Conservation (phyloP, 1,140 invertebrate genomes). For the Dysdera silvatica region DNA sequence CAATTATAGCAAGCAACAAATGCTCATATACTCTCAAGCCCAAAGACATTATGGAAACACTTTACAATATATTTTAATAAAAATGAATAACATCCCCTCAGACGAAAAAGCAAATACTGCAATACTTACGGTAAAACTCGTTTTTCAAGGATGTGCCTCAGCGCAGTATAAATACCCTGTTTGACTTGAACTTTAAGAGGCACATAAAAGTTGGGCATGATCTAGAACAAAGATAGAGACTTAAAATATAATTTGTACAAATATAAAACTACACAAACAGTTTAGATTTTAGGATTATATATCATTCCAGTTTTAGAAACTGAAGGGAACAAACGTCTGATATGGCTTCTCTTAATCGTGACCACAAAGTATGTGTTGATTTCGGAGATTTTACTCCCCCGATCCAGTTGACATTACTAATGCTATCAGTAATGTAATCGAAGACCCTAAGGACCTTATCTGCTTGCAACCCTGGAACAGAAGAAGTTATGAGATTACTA, state of each 20-base stretch:
- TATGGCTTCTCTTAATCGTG: too few species aligned
- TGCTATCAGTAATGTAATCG: too few species aligned
- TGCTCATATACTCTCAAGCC: background rate
- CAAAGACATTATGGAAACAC: background rate
- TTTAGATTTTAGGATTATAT: too few species aligned
- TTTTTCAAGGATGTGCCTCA: slow-evolving; percentile 88
- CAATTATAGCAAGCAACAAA: background rate
- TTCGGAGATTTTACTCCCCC: too few species aligned
- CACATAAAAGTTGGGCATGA: slow-evolving; percentile 88
- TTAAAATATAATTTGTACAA: slow-evolving; percentile 14
- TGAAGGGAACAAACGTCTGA: too few species aligned
- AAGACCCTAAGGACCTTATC: too few species aligned
- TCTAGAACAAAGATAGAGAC: slow-evolving; percentile 49
- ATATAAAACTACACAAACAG: slow-evolving; percentile 8
- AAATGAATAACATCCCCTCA: background rate
- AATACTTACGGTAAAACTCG: slow-evolving; percentile 62
- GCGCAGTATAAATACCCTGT: slow-evolving; percentile 82
- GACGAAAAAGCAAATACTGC: background rate
- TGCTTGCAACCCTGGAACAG: too few species aligned
- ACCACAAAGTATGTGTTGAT: too few species aligned
- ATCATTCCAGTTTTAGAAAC: too few species aligned
- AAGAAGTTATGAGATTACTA: too few species aligned
- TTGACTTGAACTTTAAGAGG: slow-evolving; percentile 72
- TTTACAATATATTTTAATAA: too few species aligned
- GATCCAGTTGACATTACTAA: too few species aligned